Conservation (phyloP, 2,797 vertebrate genomes). For the Acanthurus lineatus region DNA sequence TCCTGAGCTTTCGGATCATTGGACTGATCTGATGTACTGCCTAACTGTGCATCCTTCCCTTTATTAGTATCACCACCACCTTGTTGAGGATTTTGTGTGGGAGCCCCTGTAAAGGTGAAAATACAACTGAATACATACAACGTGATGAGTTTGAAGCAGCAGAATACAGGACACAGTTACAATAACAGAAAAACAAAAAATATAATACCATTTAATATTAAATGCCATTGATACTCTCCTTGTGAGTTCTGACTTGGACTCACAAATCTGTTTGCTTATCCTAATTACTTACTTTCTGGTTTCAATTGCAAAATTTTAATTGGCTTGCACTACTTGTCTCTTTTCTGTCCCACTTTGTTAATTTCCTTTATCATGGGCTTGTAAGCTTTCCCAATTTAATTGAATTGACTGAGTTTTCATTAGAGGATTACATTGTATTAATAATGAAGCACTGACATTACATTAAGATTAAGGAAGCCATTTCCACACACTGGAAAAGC, state of each 20-base stretch:
- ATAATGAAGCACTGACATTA: neutral
- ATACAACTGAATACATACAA: neutral
- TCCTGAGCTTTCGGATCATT: no score
- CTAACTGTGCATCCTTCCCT: no score
- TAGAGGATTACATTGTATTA: conserved; percentile 11
- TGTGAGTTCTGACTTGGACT: neutral
- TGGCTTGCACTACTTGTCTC: neutral
- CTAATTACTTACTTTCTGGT: neutral
- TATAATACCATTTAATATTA: neutral
- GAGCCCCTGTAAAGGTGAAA: conserved; percentile 14
- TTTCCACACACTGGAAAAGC: neutral
- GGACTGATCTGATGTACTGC: no score
- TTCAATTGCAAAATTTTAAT: neutral
- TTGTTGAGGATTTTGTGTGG: accelerated
- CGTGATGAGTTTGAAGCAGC: neutral
- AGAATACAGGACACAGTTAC: neutral
- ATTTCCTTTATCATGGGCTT: neutral
- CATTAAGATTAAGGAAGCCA: neutral
- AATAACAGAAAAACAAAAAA: neutral
- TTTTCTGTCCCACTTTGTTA: neutral
- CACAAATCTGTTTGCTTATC: neutral
- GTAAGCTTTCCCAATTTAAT: neutral
- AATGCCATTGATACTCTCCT: neutral
- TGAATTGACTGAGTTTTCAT: neutral
- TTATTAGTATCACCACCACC: no score